Conservation (phyloP, 2,797 vertebrate species). For the Lophura swinhoii region DNA sequence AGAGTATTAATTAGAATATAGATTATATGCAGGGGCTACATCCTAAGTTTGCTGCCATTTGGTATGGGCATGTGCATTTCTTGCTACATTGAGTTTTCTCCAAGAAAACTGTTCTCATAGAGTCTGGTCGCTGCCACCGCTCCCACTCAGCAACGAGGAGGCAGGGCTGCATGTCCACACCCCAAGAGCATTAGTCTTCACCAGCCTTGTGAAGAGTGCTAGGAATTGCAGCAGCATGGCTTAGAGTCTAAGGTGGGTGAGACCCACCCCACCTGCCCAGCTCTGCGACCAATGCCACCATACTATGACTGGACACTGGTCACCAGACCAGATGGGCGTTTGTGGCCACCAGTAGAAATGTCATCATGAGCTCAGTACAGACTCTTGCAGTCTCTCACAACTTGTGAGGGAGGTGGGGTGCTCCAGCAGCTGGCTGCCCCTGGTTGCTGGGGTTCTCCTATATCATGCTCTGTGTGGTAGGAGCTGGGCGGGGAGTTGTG, state of each 20-base stretch:
- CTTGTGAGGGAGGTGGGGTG: conserved; percentile 1
- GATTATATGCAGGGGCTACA: conserved; percentile 44
- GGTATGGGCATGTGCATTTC: neutral
- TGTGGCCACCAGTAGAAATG: neutral
- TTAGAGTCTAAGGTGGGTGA: neutral
- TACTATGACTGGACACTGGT: neutral
- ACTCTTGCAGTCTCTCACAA: neutral
- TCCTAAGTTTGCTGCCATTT: conserved; percentile 50
- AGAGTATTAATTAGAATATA: conserved; percentile 71
- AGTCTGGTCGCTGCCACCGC: neutral
- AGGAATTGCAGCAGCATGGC: neutral
- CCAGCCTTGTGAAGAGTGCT: neutral
- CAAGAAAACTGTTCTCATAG: conserved; percentile 1
- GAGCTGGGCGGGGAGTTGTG: neutral
- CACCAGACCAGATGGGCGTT: neutral
- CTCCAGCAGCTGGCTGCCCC: neutral
- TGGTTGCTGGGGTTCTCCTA: neutral
- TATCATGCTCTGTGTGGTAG: neutral
- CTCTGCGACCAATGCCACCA: neutral
- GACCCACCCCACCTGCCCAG: neutral
- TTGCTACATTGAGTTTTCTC: conserved; percentile 46
- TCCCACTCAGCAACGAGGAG: neutral
- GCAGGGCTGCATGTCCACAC: neutral
- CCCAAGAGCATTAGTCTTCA: neutral
- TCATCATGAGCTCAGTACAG: neutral